Base-by-base conservation (phyloP, 92 coral and sea anemone species). In the Epizoanthus scotinus region DNA sequence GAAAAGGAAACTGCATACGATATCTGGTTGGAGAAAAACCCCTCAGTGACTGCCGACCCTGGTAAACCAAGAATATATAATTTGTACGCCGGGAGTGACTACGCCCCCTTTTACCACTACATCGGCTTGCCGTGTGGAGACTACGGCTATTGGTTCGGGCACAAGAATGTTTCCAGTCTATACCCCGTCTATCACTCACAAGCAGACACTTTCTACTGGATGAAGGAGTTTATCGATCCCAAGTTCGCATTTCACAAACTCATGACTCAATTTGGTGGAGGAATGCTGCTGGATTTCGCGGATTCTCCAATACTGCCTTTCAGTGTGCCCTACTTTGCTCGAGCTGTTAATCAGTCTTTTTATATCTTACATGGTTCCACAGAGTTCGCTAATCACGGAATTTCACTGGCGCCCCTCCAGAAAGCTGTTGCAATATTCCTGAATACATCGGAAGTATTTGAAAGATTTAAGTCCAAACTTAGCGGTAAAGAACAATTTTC, bases 151-250 rank as follows among this genome's bases (percentile, higher is more conserved):
- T 91, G 94, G 92, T 93, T 78, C 78, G 91, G 91, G 5, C 75
- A 89, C 60, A 82, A 82, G 24, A 67, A 78, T 34, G 57, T 34
- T n/a, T 56, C 89, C 14, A 66, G 49, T 24, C 70, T 92, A 63
- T 95, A 95, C 81, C 99, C 99, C 21, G 98, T 86, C 15, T 95
- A 95, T 63, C 99, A 95, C 64, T 71, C 99, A 15, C 87, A 90
- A 25, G 92, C 91, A 29, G 99, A 95, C 29, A 95, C 99, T 18
- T 95, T 91, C 75, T 88, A 89, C 38, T 94, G 96, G 96, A 63
- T 95, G 78, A 88, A 93, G 63, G 84, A 65, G 61, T 93, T 91
- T 54, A 78, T 89, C n/a, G 99, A 95, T 68, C 92, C 94, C 27
- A 61, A 87, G 42, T 95, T 91, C 50, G 78, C 90, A 25, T 88